A percentile compares a stretch with the other conserved stretches of the same genome.
These are phyloP conservation scores for Noctua comes DNA, from an alignment of 2,888 invertebrate species.

Conservation along the genomic window DNA sequence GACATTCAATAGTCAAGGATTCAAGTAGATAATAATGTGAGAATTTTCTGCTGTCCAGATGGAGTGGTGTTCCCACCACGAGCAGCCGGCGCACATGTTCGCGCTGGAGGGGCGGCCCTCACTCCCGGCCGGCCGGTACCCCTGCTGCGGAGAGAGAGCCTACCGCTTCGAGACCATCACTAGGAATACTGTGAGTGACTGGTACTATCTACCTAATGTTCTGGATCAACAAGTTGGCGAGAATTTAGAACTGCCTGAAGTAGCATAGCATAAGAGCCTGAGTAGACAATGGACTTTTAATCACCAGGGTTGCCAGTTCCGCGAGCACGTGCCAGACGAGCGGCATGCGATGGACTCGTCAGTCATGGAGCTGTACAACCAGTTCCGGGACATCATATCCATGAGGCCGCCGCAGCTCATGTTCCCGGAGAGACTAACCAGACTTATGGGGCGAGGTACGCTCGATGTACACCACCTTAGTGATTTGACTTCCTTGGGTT, in stretches of 20 bases:
- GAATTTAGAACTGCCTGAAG: neutral
- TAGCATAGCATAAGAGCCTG: neutral
- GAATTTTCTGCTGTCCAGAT: slow-evolving; percentile 84
- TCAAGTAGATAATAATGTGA: neutral
- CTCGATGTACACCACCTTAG: neutral
- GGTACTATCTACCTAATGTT: neutral
- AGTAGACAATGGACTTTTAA: neutral
- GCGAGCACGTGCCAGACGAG: slow-evolving; percentile 93
- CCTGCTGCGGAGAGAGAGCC: slow-evolving; percentile 96
- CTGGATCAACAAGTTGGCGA: neutral
- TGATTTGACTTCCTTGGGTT: neutral
- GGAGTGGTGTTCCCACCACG: slow-evolving; percentile 95
- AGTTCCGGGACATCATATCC: slow-evolving; percentile 91
- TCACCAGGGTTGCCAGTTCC: slow-evolving; percentile 93
- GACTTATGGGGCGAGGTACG: slow-evolving; percentile 91
- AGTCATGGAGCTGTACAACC: slow-evolving; percentile 91
- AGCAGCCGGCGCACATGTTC: slow-evolving; percentile 94
- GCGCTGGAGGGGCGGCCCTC: slow-evolving; percentile 92
- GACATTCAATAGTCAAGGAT: neutral
- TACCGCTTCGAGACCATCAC: slow-evolving; percentile 94
- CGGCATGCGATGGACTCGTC: slow-evolving; percentile 92
- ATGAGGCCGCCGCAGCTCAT: slow-evolving; percentile 92
- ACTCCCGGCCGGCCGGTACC: slow-evolving; percentile 94
- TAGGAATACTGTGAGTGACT: slow-evolving; percentile 88
- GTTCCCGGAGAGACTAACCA: slow-evolving; percentile 92